Percentiles rank a stretch among this genome's conserved stretches.
These are phyloP conservation scores for Linyphia triangularis DNA, from an alignment of 2,888 invertebrate genomes.

Conservation along the genomic window DNA sequence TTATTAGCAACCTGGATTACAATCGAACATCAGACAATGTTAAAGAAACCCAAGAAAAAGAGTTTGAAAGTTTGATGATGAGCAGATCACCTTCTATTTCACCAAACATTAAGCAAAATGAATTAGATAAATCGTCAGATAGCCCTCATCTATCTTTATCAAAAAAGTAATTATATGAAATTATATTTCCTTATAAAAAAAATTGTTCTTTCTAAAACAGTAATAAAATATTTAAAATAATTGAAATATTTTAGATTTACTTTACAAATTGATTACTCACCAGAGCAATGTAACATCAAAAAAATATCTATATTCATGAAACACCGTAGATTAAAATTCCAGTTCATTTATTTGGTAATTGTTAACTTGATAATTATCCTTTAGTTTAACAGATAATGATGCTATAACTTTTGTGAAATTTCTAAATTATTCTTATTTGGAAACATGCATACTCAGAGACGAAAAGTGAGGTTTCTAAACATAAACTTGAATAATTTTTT, in stretches of 20 bases:
- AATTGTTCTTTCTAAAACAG: no score
- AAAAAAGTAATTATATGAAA: constrained; percentile 39
- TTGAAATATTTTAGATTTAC: no score
- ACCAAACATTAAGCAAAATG: constrained; percentile 17
- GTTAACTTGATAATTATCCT: neutral
- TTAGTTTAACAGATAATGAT: neutral
- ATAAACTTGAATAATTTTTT: neutral
- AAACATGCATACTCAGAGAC: no score
- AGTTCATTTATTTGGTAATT: no score
- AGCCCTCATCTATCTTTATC: constrained; percentile 31
- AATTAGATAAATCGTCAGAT: constrained; percentile 42
- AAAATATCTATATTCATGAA: no score
- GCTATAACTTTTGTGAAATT: neutral
- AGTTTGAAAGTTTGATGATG: constrained; percentile 45
- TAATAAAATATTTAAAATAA: no score
- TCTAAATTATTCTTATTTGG: no score
- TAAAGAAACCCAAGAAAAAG: constrained; percentile 43
- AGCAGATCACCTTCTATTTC: constrained; percentile 6
- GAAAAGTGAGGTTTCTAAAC: neutral
- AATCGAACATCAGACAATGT: constrained; percentile 22
- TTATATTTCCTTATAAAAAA: no score
- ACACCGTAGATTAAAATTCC: no score
- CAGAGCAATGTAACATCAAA: no score
- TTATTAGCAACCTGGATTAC: constrained; percentile 34
- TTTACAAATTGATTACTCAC: no score